Conservation (phyloP, 2,888 invertebrate species). For the Phaedon cochleariae region DNA sequence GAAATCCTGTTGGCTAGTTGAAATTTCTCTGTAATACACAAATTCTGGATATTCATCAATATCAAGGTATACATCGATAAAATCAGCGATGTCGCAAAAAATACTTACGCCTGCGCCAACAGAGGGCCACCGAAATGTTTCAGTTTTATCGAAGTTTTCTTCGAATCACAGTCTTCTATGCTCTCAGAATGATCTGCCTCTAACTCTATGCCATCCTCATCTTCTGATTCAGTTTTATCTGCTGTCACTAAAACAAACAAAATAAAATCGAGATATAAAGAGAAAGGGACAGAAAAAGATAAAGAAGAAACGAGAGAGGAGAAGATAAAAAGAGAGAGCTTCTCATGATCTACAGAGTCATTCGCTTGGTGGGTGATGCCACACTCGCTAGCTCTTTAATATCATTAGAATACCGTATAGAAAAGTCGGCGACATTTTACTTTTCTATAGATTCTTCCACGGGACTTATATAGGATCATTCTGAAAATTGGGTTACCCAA, state of each 20-base stretch:
- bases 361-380: no score
- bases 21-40: constrained; percentile 78
- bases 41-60: background rate
- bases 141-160: constrained; percentile 54
- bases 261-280: background rate
- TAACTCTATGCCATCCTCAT: constrained; percentile 52
- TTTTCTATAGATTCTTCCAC: no score
- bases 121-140: constrained; percentile 59
- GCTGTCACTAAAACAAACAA: constrained; percentile 51
- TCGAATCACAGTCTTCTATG: constrained; percentile 54
- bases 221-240: constrained; percentile 55
- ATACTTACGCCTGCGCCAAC: constrained; percentile 57
- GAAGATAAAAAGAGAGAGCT: no score
- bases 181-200: constrained; percentile 52
- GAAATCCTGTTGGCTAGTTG: constrained; percentile 90
- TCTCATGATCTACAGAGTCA: no score
- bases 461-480: no score
- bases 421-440: no score
- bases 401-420: no score
- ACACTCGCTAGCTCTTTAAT: no score
- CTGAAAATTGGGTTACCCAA: no score
- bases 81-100: background rate
- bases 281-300: no score
- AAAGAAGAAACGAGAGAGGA: no score
- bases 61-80: no score